A percentile compares a stretch with the other conserved stretches of the same genome.
phyloP scores from a whole-genome alignment of 1,140 invertebrate genomes.

The Drosophila pectinifera region DNA sequence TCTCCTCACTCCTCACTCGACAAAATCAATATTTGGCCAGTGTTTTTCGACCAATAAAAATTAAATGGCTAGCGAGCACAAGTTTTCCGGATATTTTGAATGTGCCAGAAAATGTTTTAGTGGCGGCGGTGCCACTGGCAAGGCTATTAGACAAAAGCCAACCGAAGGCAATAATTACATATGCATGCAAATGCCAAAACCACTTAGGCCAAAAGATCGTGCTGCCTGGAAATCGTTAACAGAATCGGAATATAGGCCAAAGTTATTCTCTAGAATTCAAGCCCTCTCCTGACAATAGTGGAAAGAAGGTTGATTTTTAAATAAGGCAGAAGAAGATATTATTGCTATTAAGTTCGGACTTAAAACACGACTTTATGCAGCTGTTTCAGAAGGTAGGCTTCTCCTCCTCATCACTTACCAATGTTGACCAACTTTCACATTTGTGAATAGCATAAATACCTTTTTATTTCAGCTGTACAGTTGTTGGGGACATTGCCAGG shows the following conservation, averaged over 20 bases:
- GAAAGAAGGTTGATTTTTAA: too few relatives aligned
- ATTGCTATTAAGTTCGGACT: too few relatives aligned
- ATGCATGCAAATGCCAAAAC: constrained; percentile 29
- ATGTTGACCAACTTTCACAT: too few relatives aligned
- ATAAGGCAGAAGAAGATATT: too few relatives aligned
- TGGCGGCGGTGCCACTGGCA: constrained; percentile 1
- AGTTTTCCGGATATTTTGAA: constrained; percentile 22
- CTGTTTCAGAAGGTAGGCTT: too few relatives aligned
- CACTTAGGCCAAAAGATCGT: constrained; percentile 16
- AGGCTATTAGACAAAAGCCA: constrained; percentile 26
- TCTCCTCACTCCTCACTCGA: background rate
- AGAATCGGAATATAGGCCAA: constrained; percentile 2
- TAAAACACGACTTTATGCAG: too few relatives aligned
- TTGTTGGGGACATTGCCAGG: too few relatives aligned
- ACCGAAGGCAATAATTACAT: constrained; percentile 18
- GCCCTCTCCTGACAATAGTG: background rate
- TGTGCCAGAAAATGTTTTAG: constrained; percentile 35
- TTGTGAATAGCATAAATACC: too few relatives aligned
- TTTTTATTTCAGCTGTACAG: too few relatives aligned
- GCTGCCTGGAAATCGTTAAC: background rate
- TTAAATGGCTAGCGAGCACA: constrained; percentile 24
- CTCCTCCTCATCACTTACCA: too few relatives aligned
- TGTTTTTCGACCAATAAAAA: constrained; percentile 32
- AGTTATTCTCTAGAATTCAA: constrained; percentile 4
- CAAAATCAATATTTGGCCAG: constrained; percentile 38